These are phyloP conservation scores for Hemithea aestivaria DNA, from an alignment of 2,888 invertebrate species.

Conservation along the genomic window DNA sequence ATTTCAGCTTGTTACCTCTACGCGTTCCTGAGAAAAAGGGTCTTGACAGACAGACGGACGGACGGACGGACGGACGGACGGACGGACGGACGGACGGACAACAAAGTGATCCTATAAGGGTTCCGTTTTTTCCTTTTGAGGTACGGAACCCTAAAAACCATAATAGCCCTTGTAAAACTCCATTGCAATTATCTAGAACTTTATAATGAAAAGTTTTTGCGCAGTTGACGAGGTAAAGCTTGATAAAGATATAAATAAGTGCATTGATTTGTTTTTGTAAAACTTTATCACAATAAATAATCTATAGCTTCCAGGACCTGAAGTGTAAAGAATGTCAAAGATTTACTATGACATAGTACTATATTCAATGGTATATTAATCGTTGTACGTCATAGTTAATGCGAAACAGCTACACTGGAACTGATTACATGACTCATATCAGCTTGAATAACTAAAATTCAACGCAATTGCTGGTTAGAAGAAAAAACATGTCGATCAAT, in stretches of 20 bases:
- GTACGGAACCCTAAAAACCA: conserved; percentile 3
- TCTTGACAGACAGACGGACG: no score
- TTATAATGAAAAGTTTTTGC: conserved; percentile 38
- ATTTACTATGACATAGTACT: conserved; percentile 2
- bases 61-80: no score
- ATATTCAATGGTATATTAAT: no score
- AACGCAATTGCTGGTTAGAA: no score
- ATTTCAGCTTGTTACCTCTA: no score
- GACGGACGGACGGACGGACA: no score
- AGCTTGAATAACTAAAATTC: conserved; percentile 18
- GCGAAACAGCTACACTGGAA: conserved; percentile 28
- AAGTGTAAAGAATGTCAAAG: background rate
- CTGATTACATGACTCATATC: conserved; percentile 33
- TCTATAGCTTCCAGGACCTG: background rate
- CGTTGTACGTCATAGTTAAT: conserved; percentile 25
- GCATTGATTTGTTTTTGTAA: background rate
- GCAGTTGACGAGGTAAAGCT: conserved; percentile 26
- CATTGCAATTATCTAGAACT: conserved; percentile 10
- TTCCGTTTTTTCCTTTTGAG: no score
- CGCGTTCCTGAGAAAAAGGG: no score
- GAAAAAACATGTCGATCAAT: no score
- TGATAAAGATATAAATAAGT: background rate
- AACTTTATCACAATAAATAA: conserved; percentile 3
- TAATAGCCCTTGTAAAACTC: conserved; percentile 13
- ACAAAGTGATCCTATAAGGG: no score